These are phyloP conservation scores for Trichonephila inaurata DNA, from an alignment of 1,140 invertebrate genomes.

Conservation along the genomic window DNA sequence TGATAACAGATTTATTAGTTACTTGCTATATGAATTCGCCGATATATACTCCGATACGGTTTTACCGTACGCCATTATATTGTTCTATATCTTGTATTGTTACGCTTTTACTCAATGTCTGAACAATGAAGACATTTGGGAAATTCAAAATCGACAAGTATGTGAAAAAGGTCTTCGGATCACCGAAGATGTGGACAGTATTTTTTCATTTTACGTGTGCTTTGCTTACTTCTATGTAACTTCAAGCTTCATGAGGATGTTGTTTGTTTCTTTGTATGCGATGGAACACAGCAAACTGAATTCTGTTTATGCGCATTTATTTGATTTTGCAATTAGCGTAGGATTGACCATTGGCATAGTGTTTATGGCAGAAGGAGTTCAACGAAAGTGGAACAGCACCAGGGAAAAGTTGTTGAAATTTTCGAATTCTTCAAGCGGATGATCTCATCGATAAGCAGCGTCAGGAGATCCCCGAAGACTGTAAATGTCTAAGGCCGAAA, in stretches of 20 bases:
- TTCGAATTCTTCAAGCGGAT: too few relatives aligned
- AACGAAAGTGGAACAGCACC: neutral
- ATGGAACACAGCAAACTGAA: too few relatives aligned
- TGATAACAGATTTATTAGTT: neutral
- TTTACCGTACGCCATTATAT: neutral
- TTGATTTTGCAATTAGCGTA: neutral
- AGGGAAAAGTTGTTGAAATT: neutral
- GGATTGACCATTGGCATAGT: neutral
- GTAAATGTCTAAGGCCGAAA: neutral
- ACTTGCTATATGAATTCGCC: neutral
- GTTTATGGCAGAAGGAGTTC: neutral
- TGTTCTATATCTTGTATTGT: neutral
- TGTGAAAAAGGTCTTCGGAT: too few relatives aligned
- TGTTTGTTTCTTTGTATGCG: too few relatives aligned
- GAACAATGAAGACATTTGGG: too few relatives aligned
- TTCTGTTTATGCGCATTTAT: neutral
- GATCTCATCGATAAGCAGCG: neutral
- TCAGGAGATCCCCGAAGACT: neutral
- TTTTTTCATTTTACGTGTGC: too few relatives aligned
- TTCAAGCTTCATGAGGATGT: too few relatives aligned
- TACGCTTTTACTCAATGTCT: neutral
- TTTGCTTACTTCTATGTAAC: too few relatives aligned
- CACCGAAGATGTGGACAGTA: too few relatives aligned
- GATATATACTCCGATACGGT: neutral
- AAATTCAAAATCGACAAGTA: too few relatives aligned